Evolutionary conservation across 2,113 vertebrate species (phyloP).

Genomic region (Pyxicephalus adspersus): DNA sequence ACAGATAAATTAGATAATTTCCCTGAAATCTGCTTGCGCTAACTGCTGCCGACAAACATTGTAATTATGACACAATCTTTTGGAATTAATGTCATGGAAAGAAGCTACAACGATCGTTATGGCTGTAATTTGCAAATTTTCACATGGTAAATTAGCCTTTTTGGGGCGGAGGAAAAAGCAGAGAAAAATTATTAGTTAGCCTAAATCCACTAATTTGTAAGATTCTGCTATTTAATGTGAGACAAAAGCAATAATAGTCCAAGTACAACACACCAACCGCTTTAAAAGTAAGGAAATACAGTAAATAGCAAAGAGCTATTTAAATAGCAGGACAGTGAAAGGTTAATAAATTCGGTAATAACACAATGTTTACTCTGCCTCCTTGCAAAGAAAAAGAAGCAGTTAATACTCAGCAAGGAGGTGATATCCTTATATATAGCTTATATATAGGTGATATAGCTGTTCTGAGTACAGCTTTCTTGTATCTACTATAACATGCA

Average conservation of each 20-base stretch:
- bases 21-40: conserved; percentile 7
- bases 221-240: neutral
- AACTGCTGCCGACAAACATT: conserved; percentile 8
- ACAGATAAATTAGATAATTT: conserved; percentile 28
- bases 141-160: neutral
- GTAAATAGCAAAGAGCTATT: no score
- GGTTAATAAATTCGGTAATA: no score
- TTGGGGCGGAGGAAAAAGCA: neutral
- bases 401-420: no score
- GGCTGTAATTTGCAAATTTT: neutral
- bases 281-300: no score
- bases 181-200: conserved; percentile 5
- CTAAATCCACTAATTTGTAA: neutral
- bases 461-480: no score
- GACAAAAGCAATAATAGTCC: neutral
- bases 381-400: no score
- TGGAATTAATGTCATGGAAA: conserved; percentile 2
- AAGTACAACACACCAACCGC: no score
- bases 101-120: neutral
- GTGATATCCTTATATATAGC: no score
- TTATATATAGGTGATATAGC: no score
- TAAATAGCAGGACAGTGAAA: no score
- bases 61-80: conserved; percentile 43
- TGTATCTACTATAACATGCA: no score
- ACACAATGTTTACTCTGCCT: no score